Evolutionary conservation across 2,888 invertebrate species (phyloP), one percentile per base, ranked within the genome.

Genomic region (Carabus problematicus): DNA sequence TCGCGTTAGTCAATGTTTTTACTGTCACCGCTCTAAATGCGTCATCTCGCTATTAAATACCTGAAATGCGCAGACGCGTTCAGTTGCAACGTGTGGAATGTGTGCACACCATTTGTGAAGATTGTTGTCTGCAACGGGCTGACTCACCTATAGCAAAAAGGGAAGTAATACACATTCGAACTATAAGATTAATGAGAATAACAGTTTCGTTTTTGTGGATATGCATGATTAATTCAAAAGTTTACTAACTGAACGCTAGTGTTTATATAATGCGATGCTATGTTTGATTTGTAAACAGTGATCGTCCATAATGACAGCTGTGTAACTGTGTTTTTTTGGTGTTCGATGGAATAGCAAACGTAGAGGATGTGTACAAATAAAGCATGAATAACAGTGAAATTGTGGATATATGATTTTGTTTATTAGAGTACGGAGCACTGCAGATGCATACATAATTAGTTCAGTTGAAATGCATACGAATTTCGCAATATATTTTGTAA

Each of bases 261-360:
- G 41, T 40, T 45, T 18, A 45, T 19, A 42, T 47, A 60, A 1
- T 2, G 45, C 60, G 29, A 47, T 61, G 49, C 39, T 49, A 49
- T 63, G 52, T 63, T 63, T 49, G 54, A 63, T 52, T 63, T 63
- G 63, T 63, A 63, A 49, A 63, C 52, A 63, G 52, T 63, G 52
- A 40, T n/a, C 52, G 54, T 63, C 49, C 63, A 63, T 63, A 52
- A 52, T 52, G 63, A 63, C 52, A 54, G 42, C 19, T 52, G 18
- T 16, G 19, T 47, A 9, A 49, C 49, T 39, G 40, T n/a, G 61
- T 61, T 40, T 61, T 61, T 61, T 61, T 61, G 61, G 47, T 61
- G 47, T 29, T 29, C 6, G 29, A 6, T 29, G 29, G 29, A 29
- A 47, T 47, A 45, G 49, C 61, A 42, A 39, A 49, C 42, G 49